Evolutionary conservation across 30 jellyfish, hydroid and myxozoan genomes (phyloP).

Genomic region (Catostylus mosaicus): DNA sequence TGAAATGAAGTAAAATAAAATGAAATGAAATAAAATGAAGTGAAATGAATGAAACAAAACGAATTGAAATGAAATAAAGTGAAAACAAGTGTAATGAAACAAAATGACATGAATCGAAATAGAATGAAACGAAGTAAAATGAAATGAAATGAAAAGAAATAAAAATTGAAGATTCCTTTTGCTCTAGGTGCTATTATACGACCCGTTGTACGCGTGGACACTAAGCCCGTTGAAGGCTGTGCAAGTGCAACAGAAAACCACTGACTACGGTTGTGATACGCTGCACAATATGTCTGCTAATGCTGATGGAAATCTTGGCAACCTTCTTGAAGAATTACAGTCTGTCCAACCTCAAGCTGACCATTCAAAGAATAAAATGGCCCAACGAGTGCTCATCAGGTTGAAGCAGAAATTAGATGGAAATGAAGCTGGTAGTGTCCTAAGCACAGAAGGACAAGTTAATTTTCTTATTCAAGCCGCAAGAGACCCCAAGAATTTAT

Average conservation of each 20-base stretch:
- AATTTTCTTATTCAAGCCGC: slow-evolving; percentile 92
- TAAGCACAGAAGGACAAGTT: slow-evolving; percentile 92
- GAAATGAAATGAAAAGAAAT: too few relatives aligned
- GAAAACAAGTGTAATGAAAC: too few relatives aligned
- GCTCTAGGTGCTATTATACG: slow-evolving; percentile 91
- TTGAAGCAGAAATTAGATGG: slow-evolving; percentile 90
- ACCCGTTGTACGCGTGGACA: slow-evolving; percentile 94
- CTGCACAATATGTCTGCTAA: slow-evolving; percentile 33
- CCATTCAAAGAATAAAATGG: slow-evolving; percentile 83
- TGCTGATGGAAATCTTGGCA: slow-evolving; percentile 32
- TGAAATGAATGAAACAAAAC: too few relatives aligned
- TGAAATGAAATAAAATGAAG: too few relatives aligned
- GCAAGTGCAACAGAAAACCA: slow-evolving; percentile 66
- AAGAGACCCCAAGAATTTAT: slow-evolving; percentile 69
- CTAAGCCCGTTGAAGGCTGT: slow-evolving; percentile 80
- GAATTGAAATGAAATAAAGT: too few relatives aligned
- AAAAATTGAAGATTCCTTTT: not conserved
- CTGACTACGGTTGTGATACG: slow-evolving; percentile 45
- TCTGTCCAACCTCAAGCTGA: slow-evolving; percentile 60
- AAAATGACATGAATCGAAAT: too few relatives aligned
- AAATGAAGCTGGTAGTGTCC: slow-evolving; percentile 77
- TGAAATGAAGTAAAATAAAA: too few relatives aligned
- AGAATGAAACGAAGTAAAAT: too few relatives aligned
- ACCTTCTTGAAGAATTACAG: slow-evolving; percentile 50
- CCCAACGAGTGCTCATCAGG: slow-evolving; percentile 86